Percentiles rank a stretch among this genome's conserved stretches.
These are phyloP conservation scores for Enteromius thamalakanensis DNA, from an alignment of 2,797 vertebrate genomes.

Conservation along the genomic window DNA sequence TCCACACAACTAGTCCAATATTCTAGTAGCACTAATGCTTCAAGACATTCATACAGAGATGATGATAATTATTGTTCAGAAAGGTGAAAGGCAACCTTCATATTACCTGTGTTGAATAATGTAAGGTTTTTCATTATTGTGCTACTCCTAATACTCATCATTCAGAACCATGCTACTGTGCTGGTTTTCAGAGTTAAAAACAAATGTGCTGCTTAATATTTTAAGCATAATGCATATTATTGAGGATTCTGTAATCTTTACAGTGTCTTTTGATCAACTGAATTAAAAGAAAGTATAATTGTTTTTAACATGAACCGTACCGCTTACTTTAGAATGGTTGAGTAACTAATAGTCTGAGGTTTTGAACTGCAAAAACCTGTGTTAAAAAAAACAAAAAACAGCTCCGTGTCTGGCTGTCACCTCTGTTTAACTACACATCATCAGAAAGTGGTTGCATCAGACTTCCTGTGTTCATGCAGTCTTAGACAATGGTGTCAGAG, in stretches of 20 bases:
- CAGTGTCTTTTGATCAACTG: background rate
- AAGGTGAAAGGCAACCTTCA: background rate
- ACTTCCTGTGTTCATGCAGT: conserved; percentile 39
- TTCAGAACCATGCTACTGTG: background rate
- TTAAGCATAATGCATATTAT: background rate
- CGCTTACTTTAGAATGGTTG: background rate
- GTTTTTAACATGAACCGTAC: background rate
- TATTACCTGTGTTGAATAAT: background rate
- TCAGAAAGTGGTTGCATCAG: conserved; percentile 38
- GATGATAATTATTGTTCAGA: background rate
- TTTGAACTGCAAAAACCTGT: background rate
- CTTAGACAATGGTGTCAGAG: conserved; percentile 14
- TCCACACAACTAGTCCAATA: background rate
- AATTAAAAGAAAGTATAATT: background rate
- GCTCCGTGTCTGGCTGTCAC: background rate
- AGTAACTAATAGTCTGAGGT: background rate
- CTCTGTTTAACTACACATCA: background rate
- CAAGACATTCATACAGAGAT: background rate
- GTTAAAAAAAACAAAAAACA: background rate
- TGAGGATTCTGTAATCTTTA: background rate
- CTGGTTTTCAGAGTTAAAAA: background rate
- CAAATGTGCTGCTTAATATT: background rate
- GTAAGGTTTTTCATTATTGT: background rate
- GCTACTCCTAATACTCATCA: background rate
- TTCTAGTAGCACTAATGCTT: background rate